Conservation (phyloP, 2,113 vertebrate genomes). For the Pavo muticus region DNA sequence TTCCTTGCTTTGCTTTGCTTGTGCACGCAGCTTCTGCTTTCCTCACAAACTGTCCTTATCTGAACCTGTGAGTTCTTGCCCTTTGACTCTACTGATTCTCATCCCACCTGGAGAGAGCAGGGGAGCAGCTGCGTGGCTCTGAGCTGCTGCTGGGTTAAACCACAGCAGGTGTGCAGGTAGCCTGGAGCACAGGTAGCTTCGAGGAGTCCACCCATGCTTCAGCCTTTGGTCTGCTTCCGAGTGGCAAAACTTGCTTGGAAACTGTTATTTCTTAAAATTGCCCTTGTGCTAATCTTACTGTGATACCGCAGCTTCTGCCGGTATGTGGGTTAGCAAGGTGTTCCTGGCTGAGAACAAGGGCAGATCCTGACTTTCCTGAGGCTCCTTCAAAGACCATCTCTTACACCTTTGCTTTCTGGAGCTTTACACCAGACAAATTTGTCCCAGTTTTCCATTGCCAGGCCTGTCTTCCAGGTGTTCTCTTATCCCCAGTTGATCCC, state of each 20-base stretch:
- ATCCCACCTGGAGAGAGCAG: background rate
- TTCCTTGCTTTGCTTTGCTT: background rate
- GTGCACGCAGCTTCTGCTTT: background rate
- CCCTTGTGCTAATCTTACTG: constrained; percentile 16
- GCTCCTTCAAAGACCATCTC: background rate
- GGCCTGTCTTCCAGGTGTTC: constrained; percentile 33
- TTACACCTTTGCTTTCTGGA: constrained; percentile 42
- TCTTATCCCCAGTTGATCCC: constrained; percentile 28
- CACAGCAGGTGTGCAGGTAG: background rate
- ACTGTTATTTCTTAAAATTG: background rate
- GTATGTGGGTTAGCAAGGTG: constrained; percentile 45
- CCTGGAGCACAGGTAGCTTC: background rate
- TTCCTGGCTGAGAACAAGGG: constrained; percentile 22
- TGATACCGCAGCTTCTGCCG: constrained; percentile 5
- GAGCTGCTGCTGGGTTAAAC: background rate
- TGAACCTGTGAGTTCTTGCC: background rate
- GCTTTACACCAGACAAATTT: background rate
- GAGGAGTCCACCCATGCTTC: background rate
- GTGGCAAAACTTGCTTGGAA: background rate
- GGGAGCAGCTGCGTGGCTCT: background rate
- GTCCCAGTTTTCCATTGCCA: constrained; percentile 25
- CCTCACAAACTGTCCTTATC: background rate
- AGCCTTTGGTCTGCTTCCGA: background rate
- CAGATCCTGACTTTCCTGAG: background rate
- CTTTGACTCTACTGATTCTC: background rate